Evolutionary conservation across 2,888 invertebrate species (phyloP).

Genomic region (Oscheius sp.): DNA sequence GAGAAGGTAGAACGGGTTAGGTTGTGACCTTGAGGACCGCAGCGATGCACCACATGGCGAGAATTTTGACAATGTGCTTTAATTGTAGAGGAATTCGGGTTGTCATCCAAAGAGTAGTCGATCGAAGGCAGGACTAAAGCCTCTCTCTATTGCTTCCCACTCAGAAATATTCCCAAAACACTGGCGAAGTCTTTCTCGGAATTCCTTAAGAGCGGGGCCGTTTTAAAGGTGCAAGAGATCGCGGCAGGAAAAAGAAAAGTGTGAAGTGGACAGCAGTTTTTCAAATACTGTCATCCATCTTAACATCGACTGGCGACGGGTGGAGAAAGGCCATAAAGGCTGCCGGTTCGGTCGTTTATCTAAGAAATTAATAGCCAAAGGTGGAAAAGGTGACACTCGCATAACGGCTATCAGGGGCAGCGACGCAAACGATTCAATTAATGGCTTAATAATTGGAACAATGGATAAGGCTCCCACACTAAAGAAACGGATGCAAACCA

Average conservation of each 20-base stretch:
- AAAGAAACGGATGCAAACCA: neutral
- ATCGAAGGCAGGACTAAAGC: neutral
- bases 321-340: conserved; percentile 34
- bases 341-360: conserved; percentile 36
- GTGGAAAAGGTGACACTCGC: conserved; percentile 28
- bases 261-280: conserved; percentile 18
- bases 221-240: neutral
- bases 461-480: neutral
- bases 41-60: conserved; percentile 9
- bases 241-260: conserved; percentile 7
- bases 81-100: conserved; percentile 15
- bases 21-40: conserved; percentile 14
- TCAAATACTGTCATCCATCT: conserved; percentile 28
- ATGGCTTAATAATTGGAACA: conserved; percentile 10
- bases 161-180: too few species aligned
- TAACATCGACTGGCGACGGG: conserved; percentile 29
- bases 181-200: too few species aligned
- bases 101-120: neutral
- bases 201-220: too few species aligned
- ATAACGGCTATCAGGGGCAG: conserved; percentile 12
- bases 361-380: conserved; percentile 37
- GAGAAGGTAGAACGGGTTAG: conserved; percentile 25
- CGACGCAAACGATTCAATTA: conserved; percentile 12
- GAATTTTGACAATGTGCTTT: conserved; percentile 1
- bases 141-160: too few species aligned